phyloP scores from a whole-genome alignment of 2,113 vertebrate species.

The Polypterus senegalus region DNA sequence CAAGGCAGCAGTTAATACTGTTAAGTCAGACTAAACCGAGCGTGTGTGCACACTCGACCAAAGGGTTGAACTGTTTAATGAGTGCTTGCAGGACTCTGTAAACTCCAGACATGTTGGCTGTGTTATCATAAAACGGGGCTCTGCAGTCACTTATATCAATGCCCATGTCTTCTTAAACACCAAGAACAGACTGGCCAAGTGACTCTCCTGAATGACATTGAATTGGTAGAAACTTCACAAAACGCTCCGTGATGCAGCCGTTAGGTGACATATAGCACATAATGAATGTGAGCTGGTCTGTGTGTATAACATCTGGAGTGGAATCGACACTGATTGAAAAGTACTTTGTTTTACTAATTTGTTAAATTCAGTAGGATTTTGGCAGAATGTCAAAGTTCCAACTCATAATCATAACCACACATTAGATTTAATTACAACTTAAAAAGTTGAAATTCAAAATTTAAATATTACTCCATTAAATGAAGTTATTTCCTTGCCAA shows the following conservation, averaged over 20 bases:
- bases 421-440: too few relatives aligned
- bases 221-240: too few relatives aligned
- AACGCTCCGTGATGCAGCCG: background rate
- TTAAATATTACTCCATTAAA: too few relatives aligned
- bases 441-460: too few relatives aligned
- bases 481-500: too few relatives aligned
- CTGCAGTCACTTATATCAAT: conserved; percentile 7
- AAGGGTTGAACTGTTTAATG: conserved; percentile 6
- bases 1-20: conserved; percentile 7
- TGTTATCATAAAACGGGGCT: conserved; percentile 8
- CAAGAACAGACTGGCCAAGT: conserved; percentile 1
- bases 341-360: background rate
- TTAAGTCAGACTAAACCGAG: conserved; percentile 4
- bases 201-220: background rate
- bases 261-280: conserved; percentile 1
- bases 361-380: too few relatives aligned
- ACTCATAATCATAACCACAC: too few relatives aligned
- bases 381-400: too few relatives aligned
- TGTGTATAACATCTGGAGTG: conserved; percentile 1
- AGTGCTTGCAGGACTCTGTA: conserved; percentile 2
- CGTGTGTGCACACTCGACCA: conserved; percentile 7
- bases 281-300: conserved; percentile 4
- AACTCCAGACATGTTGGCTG: background rate
- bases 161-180: conserved; percentile 2
- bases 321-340: conserved; percentile 8